Evolutionary conservation across 2,113 vertebrate species (phyloP).

Genomic region (Capricornis sumatraensis): DNA sequence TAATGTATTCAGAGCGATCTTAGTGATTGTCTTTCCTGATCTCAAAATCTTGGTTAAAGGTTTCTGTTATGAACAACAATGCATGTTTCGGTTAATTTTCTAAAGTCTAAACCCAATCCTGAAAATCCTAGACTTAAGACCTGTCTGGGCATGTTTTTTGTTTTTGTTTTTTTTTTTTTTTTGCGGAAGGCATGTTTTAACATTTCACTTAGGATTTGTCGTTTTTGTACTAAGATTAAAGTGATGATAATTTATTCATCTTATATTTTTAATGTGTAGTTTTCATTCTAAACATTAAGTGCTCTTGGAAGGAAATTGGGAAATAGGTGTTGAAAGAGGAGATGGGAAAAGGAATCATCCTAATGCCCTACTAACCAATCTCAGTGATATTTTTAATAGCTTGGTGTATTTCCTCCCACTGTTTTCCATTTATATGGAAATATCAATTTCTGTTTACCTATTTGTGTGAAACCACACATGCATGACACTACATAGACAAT

Average conservation of each 20-base stretch:
- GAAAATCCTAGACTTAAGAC: neutral
- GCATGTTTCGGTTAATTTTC: neutral
- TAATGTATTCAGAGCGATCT: neutral
- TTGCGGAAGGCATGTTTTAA: neutral
- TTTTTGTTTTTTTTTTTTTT: too few species aligned
- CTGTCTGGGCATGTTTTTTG: conserved; percentile 6
- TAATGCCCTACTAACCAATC: neutral
- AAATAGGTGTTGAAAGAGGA: neutral
- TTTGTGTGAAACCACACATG: neutral
- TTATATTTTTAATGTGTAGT: neutral
- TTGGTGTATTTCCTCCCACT: neutral
- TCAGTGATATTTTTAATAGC: neutral
- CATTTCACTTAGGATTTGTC: neutral
- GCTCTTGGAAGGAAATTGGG: neutral
- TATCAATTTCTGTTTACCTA: neutral
- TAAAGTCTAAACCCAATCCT: neutral
- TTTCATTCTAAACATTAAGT: neutral
- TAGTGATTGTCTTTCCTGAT: neutral
- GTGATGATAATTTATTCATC: neutral
- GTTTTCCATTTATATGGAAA: neutral
- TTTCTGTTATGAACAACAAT: neutral
- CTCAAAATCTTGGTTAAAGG: neutral
- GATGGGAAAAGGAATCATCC: neutral
- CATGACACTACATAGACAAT: neutral
- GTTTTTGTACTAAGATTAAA: neutral